Base-by-base conservation (phyloP, 2,113 vertebrate species). In the Microtus oregoni region DNA sequence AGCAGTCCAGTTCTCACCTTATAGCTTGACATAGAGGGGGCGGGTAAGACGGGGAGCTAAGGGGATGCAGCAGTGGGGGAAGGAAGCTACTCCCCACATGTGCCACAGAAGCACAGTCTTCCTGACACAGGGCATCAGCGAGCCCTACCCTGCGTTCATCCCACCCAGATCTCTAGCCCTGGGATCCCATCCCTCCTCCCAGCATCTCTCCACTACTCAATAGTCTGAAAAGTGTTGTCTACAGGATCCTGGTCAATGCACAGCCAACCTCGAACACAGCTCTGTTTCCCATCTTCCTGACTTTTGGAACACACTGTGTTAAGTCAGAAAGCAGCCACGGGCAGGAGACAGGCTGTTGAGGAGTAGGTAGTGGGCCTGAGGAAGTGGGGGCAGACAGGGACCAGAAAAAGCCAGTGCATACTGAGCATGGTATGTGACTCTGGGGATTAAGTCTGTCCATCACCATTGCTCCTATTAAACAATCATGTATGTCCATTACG, bases 391-490 rank as follows among this genome's bases (percentile, higher is more conserved):
- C 70, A 58, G 67, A 68, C 50, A 90, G 78, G 86, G 61, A 0
- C 30, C 0, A 4, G 38, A 52, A 61, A 52, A 28, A 6, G 32
- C 65, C 68, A 0, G 0, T 14, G 0, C 2, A 12, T 2, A 1
- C 30, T 6, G 35, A 55, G 50, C 14, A 0, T 0, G 19, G 41
- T 1, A 0, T 4, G 22, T 14, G 8, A 24, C 30, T 14, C 41
- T 28, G 3, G n/a, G 26, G 65, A 17, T 50, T 7, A 14, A 47
- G 5, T 58, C 65, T 47, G 15, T 50, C 19, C 0, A 3, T 15
- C 47, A 15, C 28, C 12, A 63, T 63, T n/a, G 4, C 13, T 2
- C 86, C 5, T 4, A 24, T 61, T 19, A 55, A 6, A 6, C 2
- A 28, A 2, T 3, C 19, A 0, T 9, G 2, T 2, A 7, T 0